phyloP scores from a whole-genome alignment of 2,113 vertebrate species.

The Pseudorasbora parva region DNA sequence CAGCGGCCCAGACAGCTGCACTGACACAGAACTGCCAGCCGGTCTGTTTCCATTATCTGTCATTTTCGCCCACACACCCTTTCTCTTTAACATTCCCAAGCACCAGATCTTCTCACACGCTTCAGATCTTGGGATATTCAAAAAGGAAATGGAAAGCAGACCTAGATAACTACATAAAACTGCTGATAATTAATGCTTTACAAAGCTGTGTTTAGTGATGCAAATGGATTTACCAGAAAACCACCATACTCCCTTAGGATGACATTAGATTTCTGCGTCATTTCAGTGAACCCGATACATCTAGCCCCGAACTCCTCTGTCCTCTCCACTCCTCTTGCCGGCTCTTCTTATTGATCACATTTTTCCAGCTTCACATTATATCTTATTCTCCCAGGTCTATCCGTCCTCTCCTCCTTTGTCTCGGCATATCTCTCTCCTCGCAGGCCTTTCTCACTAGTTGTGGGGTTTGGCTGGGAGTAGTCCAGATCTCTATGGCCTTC shows the following conservation, averaged over 20 bases:
- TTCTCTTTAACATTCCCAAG: neutral
- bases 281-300: slow-evolving; percentile 27
- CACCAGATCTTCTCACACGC: neutral
- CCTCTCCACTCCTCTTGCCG: neutral
- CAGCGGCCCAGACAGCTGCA: slow-evolving; percentile 19
- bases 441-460: neutral
- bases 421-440: neutral
- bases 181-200: slow-evolving; percentile 26
- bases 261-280: slow-evolving; percentile 41
- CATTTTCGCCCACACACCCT: neutral
- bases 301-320: neutral
- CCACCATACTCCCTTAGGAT: slow-evolving; percentile 16
- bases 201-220: slow-evolving; percentile 33
- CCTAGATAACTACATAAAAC: slow-evolving; percentile 1
- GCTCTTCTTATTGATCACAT: slow-evolving; percentile 18
- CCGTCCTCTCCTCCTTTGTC: slow-evolving; percentile 19
- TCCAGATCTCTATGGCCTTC: slow-evolving; percentile 37
- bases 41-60: neutral
- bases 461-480: slow-evolving; percentile 32
- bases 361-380: slow-evolving; percentile 17
- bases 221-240: slow-evolving; percentile 40
- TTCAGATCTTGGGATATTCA: neutral
- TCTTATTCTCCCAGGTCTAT: slow-evolving; percentile 17
- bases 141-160: neutral
- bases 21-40: slow-evolving; percentile 12